A percentile compares a stretch with the other conserved stretches of the same genome.
These are phyloP conservation scores for Premnoplex brunnescens DNA, from an alignment of 2,797 vertebrate species.

Conservation along the genomic window DNA sequence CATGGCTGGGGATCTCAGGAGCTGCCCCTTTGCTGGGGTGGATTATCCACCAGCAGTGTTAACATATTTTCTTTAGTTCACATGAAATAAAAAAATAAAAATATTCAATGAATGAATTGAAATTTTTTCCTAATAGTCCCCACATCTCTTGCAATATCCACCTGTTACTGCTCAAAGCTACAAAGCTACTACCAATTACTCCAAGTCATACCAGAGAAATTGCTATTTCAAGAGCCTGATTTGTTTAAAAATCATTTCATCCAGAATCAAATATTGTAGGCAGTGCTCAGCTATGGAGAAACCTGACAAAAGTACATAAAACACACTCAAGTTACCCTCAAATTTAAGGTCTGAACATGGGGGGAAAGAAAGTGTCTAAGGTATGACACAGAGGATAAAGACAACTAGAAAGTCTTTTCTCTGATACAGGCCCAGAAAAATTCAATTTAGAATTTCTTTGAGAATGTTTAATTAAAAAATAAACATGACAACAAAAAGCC, in stretches of 20 bases:
- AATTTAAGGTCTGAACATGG: accelerated
- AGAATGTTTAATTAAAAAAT: background rate
- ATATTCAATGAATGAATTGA: background rate
- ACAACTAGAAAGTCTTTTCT: background rate
- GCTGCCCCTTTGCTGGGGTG: background rate
- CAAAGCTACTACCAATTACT: background rate
- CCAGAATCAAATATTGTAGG: background rate
- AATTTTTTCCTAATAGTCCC: background rate
- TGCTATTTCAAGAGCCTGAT: background rate
- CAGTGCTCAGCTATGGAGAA: background rate
- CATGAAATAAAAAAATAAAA: background rate
- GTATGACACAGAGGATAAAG: background rate
- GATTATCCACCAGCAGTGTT: background rate
- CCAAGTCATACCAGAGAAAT: background rate
- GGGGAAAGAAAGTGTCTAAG: background rate
- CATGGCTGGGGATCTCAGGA: background rate
- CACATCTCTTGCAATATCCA: background rate
- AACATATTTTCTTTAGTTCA: background rate
- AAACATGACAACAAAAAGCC: background rate
- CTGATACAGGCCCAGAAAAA: background rate
- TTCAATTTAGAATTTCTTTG: background rate
- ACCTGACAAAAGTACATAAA: background rate
- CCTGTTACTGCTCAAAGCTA: background rate
- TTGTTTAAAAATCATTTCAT: background rate
- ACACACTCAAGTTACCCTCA: background rate